Evolutionary conservation across 2,888 invertebrate species (phyloP), one percentile per base, ranked within the genome.

Genomic region (Ormyrus nitidulus): DNA sequence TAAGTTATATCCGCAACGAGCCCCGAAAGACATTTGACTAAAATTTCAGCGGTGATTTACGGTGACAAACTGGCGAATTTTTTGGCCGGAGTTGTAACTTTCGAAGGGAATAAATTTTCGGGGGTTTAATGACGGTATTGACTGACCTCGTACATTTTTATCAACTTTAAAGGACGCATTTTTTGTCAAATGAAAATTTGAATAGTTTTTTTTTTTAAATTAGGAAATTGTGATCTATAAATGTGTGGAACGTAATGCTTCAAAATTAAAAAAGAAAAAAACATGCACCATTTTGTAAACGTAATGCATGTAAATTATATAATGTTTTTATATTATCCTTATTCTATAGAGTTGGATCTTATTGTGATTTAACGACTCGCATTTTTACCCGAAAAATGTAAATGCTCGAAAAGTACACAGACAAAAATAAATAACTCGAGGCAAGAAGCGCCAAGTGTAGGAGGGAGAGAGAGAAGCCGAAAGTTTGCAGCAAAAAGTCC

Each of bases 401-500:
- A 34, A 61, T 34, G 44, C 5, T 44, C 44, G 10, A 61, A 2
- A 34, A 44, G 44, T 44, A 44, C 46, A 44, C 44, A 61, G 54
- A 2, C 48, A 8, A 62, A 46, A 44, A 62, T 51, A 62, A 72
- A 53, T 54, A 64, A 72, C 62, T 72, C 62, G 54, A 44, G 46
- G 46, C 64, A 48, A 8, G 2, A 3, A 5, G 61, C 44, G 10
- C 61, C 13, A 19, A 19, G 34, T 61, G 34, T 11, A 9, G 9
- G n/a, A 2, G 61, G 34, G 34, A 34, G 34, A 34, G 34, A 34
- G 34, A 34, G 34, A 34, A 34, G 34, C 34, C 34, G 34, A 72
- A 72, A 72, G 72, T 72, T 72, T 11, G 58, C 44, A 11, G 65
- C 44, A 74, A 66, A 77, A 77, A 68, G 61, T 78, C 66, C 53